Conservation (phyloP, 2,113 vertebrate genomes). For the Pedetes capensis region DNA sequence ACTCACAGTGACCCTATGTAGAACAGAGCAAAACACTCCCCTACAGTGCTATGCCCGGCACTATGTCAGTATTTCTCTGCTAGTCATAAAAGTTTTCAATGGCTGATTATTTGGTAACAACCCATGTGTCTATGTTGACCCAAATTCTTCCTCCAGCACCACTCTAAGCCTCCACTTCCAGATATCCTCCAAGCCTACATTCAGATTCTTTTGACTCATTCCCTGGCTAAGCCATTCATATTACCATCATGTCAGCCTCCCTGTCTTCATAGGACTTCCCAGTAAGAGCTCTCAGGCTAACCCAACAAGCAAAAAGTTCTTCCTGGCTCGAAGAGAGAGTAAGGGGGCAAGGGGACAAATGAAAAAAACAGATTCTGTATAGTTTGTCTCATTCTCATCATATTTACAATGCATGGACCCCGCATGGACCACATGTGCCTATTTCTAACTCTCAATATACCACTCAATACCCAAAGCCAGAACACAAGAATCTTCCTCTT, state of each 20-base stretch:
- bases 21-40: too few species aligned
- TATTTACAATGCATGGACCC: neutral
- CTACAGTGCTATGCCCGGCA: too few species aligned
- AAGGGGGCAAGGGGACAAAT: neutral
- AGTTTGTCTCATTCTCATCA: neutral
- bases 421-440: neutral
- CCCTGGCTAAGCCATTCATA: neutral
- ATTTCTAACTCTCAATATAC: neutral
- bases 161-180: neutral
- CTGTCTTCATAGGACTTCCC: neutral
- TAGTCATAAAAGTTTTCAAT: too few species aligned
- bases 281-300: neutral
- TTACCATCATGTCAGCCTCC: neutral
- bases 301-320: neutral
- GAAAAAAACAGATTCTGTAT: neutral
- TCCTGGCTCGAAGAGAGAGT: neutral
- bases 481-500: neutral
- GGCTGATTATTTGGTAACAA: too few species aligned
- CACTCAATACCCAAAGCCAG: neutral
- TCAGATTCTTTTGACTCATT: neutral
- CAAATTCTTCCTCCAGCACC: neutral
- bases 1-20: too few species aligned
- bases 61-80: too few species aligned
- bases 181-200: neutral
- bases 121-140: neutral